Percentiles rank a stretch among this genome's conserved stretches.
phyloP scores from a whole-genome alignment of 2,888 invertebrate genomes.

The Gortyna flavago region DNA sequence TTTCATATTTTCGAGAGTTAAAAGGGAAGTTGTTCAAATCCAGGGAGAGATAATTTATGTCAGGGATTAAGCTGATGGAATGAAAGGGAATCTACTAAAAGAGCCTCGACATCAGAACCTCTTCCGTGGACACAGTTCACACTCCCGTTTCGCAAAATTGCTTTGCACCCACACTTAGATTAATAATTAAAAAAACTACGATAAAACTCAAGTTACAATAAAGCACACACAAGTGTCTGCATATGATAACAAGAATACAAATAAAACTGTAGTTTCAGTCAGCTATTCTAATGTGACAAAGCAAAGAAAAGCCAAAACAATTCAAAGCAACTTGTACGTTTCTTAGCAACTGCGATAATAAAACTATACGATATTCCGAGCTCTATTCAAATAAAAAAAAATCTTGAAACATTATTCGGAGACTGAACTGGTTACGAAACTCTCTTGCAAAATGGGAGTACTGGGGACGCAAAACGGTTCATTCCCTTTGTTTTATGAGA shows the following conservation, averaged over 20 bases:
- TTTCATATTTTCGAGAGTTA: conserved; percentile 66
- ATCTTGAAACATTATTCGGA: conserved; percentile 67
- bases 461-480: conserved; percentile 78
- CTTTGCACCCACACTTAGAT: conserved; percentile 26
- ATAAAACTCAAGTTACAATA: conserved; percentile 10
- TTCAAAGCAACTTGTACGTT: conserved; percentile 51
- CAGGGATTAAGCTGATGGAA: conserved; percentile 72
- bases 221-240: conserved; percentile 32
- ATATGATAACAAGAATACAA: conserved; percentile 39
- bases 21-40: conserved; percentile 60
- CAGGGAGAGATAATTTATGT: conserved; percentile 73
- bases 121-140: conserved; percentile 57
- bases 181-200: conserved; percentile 8
- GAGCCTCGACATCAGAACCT: conserved; percentile 69
- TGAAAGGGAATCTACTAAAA: conserved; percentile 72
- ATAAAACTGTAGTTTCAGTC: conserved; percentile 51
- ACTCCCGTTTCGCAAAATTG: conserved; percentile 37
- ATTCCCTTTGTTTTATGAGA: conserved; percentile 85
- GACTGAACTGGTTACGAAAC: conserved; percentile 72
- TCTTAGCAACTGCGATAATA: conserved; percentile 54
- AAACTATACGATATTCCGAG: conserved; percentile 60
- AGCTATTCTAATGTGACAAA: conserved; percentile 48
- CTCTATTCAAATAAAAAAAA: conserved; percentile 59
- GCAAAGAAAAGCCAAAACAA: conserved; percentile 44
- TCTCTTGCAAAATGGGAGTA: conserved; percentile 72